Percentiles rank a stretch among this genome's conserved stretches.
These are phyloP conservation scores for Drosophila mercatorum DNA, from an alignment of 2,888 invertebrate species.

Conservation along the genomic window DNA sequence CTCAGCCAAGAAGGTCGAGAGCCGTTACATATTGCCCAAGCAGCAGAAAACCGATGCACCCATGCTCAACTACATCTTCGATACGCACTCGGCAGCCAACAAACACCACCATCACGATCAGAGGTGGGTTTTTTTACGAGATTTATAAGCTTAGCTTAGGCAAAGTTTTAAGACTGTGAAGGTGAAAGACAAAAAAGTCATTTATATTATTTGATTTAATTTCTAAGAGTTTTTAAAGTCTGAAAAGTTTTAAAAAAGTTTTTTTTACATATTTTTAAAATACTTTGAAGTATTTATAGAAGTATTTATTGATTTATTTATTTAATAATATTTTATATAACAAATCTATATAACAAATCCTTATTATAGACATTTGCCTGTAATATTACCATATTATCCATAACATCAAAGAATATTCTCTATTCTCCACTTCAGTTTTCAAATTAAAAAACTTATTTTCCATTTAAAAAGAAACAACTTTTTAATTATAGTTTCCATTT, in stretches of 20 bases:
- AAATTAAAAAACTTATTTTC: not conserved
- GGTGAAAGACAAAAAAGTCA: not conserved
- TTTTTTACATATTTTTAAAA: not conserved
- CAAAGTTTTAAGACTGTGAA: not conserved
- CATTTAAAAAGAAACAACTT: not conserved
- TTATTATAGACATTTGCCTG: too few relatives aligned
- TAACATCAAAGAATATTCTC: not conserved
- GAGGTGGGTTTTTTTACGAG: constrained; percentile 85
- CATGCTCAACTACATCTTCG: constrained; percentile 90
- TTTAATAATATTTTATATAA: too few relatives aligned
- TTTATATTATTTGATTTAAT: not conserved
- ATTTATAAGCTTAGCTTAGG: not conserved
- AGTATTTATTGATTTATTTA: not conserved
- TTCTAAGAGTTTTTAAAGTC: not conserved
- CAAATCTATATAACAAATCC: too few relatives aligned
- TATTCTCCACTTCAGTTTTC: not conserved
- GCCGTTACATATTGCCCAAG: constrained; percentile 84
- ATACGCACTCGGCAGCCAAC: constrained; percentile 88
- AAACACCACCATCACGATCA: constrained; percentile 89
- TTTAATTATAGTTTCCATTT: not conserved
- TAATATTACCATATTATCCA: not conserved
- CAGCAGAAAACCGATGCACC: constrained; percentile 88
- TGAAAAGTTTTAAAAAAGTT: not conserved
- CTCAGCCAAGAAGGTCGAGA: constrained; percentile 76
- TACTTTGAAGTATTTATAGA: not conserved